Evolutionary conservation across 2,113 vertebrate species (phyloP), one percentile per base, ranked within the genome.

Genomic region (Telmatochromis brachygnathus): DNA sequence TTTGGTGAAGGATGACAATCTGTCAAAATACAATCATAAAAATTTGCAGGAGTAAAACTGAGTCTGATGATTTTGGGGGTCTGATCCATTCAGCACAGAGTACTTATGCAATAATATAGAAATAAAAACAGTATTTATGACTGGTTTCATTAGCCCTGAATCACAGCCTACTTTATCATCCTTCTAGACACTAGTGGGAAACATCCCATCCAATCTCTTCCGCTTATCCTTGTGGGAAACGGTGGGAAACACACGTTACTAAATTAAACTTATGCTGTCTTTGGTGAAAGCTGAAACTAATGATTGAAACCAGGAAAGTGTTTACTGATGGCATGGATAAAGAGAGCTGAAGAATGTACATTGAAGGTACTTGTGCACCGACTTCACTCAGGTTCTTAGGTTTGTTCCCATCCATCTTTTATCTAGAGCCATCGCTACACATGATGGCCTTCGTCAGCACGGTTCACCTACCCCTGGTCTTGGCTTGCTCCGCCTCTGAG

Each of bases 391-490:
- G 12, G 8, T 9, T 26, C 14, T 73, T 23, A 73, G 21, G 68
- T 45, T 73, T 49, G 0, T 1, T 30, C 42, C 70, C 70, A 28
- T 47, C 23, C 70, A 47, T 47, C 23, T 77, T 77, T 30, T 49
- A 30, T 49, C 15, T 2, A 15, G n/a, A 26, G 37, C 3, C n/a
- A 0, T 26, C 0, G 14, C 1, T 45, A 42, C 14, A 47, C 39
- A 2, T 2, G 14, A 17, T 26, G 14, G 68, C 68, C 39, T 45
- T 45, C 9, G 9, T 47, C 45, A 3, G 45, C 70, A 30, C 6
- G 42, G 23, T 49, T 28, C 5, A 60, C 93, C 17, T 87, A 96
- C 96, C 94, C 86, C 58, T 93, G 90, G 49, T 94, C 92, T 33
- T 90, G 90, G n/a, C 45, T 35, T 23, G 89, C 75, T 11, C 55